Evolutionary conservation across 2,113 vertebrate genomes (phyloP), one percentile per base, ranked within the genome.

Genomic region (Zosterops lateralis): DNA sequence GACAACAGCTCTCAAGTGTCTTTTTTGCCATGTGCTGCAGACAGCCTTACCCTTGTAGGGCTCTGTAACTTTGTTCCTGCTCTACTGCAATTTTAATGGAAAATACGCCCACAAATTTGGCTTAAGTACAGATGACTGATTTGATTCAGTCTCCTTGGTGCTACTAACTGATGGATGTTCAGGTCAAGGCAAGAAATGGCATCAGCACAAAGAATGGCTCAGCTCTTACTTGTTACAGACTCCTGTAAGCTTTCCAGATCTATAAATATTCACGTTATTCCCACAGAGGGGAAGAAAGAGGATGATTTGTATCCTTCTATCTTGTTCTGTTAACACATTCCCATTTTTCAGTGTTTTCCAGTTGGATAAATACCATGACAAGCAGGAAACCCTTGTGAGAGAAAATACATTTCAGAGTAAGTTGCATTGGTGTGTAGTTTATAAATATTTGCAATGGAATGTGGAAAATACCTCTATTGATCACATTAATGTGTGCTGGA

Each of bases 211-310:
- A 94, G 79, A 92, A 70, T 17, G 25, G 54, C 77, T 92, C 34
- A 12, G 68, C 72, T 91, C 78, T 92, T 81, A 42, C 51, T 80
- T 89, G 42, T 92, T 92, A 82, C 91, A 95, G 76, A 71, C 84
- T 90, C 56, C 71, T 83, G 64, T 94, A 86, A 86, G 72, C 38
- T 74, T 91, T 95, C 84, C 94, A 93, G 65, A 81, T 86, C 91
- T 95, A 94, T 95, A 95, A 95, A 96, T 95, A 95, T 93, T 93
- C 96, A 90, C 51, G 1, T 93, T 91, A 94, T 94, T 88, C 84
- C 75, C 87, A 91, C 75, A 93, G 75, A 96, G 72, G 83, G 29
- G 84, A 74, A 95, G 72, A 96, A 93, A 83, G 60, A 77, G 60
- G 67, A 84, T 91, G 50, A 93, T 91, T 96, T 92, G 91, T 84